These are phyloP conservation scores for Urocynchramus pylzowi DNA, from an alignment of 2,113 vertebrate species.

Conservation along the genomic window DNA sequence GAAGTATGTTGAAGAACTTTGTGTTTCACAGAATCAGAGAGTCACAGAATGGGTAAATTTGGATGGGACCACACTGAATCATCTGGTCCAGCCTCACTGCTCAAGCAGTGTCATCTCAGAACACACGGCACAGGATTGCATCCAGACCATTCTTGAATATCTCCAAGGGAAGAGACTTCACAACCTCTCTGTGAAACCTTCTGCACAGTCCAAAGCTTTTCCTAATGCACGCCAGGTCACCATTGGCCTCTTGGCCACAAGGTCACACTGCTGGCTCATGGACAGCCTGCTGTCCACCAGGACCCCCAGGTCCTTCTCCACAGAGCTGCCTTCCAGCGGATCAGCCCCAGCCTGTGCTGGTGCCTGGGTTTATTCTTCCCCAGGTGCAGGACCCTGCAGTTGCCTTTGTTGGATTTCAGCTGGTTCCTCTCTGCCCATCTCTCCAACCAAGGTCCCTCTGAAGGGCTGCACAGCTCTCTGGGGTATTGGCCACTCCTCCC, in stretches of 20 bases:
- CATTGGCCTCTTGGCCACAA: background rate
- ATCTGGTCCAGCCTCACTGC: too few relatives aligned
- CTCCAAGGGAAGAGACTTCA: background rate
- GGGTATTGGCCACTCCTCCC: accelerated
- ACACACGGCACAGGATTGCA: background rate
- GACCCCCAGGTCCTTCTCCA: accelerated
- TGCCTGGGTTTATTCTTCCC: background rate
- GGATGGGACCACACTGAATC: too few relatives aligned
- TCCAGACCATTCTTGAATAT: background rate
- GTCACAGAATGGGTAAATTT: background rate
- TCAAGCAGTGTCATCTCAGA: background rate
- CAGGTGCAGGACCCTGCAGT: too few relatives aligned
- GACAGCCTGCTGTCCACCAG: background rate
- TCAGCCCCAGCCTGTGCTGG: background rate
- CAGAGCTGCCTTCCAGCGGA: background rate
- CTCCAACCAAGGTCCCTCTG: background rate
- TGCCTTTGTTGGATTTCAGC: accelerated
- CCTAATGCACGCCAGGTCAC: background rate
- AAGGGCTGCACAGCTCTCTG: background rate
- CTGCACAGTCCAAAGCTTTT: background rate
- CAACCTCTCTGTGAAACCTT: background rate
- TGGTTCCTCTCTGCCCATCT: background rate
- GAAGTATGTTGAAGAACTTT: background rate
- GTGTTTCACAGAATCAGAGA: background rate
- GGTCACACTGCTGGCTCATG: background rate